Percentiles rank a stretch among this genome's conserved stretches.
phyloP scores from a whole-genome alignment of 2,888 invertebrate genomes.

The Allophyes oxyacanthae region DNA sequence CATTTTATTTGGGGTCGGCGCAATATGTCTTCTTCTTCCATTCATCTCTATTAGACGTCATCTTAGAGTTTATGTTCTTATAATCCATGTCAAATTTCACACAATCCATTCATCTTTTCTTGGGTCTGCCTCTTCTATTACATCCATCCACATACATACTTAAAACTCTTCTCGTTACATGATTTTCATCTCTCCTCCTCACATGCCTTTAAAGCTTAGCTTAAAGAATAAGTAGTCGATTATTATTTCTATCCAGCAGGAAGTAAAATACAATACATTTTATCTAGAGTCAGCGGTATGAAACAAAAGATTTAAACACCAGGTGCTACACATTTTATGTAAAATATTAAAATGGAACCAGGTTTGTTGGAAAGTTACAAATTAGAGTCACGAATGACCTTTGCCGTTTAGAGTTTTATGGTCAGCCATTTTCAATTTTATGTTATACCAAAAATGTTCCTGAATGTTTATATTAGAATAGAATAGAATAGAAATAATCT shows the following conservation, averaged over 20 bases:
- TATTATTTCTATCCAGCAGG: constrained; percentile 44
- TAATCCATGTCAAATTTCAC: no score
- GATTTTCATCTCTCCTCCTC: no score
- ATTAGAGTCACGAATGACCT: constrained; percentile 76
- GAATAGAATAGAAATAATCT: no score
- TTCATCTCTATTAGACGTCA: no score
- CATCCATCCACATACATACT: no score
- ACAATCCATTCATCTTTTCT: no score
- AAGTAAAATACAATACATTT: constrained; percentile 62
- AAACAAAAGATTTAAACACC: constrained; percentile 73
- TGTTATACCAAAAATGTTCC: constrained; percentile 5
- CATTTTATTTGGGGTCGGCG: no score
- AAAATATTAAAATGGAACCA: constrained; percentile 77
- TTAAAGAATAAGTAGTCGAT: constrained; percentile 39
- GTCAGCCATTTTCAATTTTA: constrained; percentile 46
- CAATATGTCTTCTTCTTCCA: no score
- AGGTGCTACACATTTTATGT: constrained; percentile 78
- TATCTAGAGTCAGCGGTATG: constrained; percentile 64
- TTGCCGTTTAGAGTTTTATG: constrained; percentile 62
- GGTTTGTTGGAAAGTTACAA: constrained; percentile 70
- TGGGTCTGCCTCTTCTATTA: no score
- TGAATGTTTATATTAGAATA: no score
- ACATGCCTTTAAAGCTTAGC: constrained; percentile 21
- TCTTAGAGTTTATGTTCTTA: no score
- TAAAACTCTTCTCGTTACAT: no score